Percentiles rank a stretch among this genome's conserved stretches.
Evolutionary conservation across 2,888 invertebrate genomes (phyloP).

Genomic region (Eristalis tenax): DNA sequence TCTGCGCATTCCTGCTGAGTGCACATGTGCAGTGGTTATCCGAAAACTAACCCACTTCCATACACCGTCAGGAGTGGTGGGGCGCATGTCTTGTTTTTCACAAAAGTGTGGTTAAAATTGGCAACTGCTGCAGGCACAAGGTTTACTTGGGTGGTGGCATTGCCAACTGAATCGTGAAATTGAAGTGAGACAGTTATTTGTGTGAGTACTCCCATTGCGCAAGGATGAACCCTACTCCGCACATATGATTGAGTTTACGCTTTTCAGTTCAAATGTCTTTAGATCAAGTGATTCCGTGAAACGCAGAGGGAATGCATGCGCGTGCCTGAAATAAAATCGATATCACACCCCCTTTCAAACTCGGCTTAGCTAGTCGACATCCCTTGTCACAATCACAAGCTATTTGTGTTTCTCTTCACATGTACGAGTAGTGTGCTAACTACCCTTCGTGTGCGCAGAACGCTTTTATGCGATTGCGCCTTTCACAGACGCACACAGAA

Average conservation of each 20-base stretch:
- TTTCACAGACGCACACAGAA: not conserved
- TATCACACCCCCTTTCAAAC: not conserved
- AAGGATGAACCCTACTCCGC: too few relatives aligned
- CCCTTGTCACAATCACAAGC: too few relatives aligned
- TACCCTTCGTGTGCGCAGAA: not conserved
- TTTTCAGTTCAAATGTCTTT: not conserved
- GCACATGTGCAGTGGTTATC: constrained; percentile 44
- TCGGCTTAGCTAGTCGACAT: not conserved
- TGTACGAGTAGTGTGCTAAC: not conserved
- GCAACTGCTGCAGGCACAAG: not conserved
- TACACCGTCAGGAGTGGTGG: not conserved
- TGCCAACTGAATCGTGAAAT: too few relatives aligned
- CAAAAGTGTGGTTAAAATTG: not conserved
- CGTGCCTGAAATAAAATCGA: not conserved
- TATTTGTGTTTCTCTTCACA: too few relatives aligned
- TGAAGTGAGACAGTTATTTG: too few relatives aligned
- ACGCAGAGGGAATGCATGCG: not conserved
- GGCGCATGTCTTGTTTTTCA: constrained; percentile 34
- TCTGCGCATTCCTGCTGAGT: constrained; percentile 54
- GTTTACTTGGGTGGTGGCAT: too few relatives aligned
- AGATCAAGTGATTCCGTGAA: not conserved
- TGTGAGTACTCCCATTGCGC: too few relatives aligned
- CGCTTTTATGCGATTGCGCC: not conserved
- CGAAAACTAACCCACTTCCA: constrained; percentile 23
- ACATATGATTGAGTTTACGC: too few relatives aligned